Evolutionary conservation across 2,888 invertebrate genomes (phyloP).

Genomic region (Oxyteleia sp.): DNA sequence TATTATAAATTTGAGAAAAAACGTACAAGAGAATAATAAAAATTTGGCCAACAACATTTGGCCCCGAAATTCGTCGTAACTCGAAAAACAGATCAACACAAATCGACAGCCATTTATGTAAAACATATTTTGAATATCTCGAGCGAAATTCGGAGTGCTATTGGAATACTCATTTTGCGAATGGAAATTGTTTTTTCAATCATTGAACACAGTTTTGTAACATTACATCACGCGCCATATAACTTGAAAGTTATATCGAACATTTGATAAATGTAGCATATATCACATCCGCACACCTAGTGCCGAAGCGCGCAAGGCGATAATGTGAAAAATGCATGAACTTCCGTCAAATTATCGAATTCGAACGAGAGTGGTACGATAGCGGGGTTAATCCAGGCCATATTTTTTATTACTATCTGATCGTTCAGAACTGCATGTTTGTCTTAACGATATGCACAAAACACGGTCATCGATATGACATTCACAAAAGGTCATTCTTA

Average conservation of each 20-base stretch:
- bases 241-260: constrained; percentile 52
- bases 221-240: constrained; percentile 33
- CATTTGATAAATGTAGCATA: constrained; percentile 51
- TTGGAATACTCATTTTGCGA: constrained; percentile 32
- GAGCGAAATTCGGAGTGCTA: constrained; percentile 12
- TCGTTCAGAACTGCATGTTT: constrained; percentile 2
- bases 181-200: constrained; percentile 48
- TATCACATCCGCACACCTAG: constrained; percentile 34
- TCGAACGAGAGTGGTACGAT: constrained; percentile 36
- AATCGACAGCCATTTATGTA: constrained; percentile 22
- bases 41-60: not conserved
- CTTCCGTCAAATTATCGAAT: constrained; percentile 55
- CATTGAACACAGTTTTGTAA: constrained; percentile 46
- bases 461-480: no score
- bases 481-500: no score
- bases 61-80: not conserved
- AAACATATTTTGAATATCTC: constrained; percentile 21
- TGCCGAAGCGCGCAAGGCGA: constrained; percentile 39
- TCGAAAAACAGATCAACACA: constrained; percentile 3
- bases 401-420: constrained; percentile 53
- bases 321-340: constrained; percentile 64
- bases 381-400: constrained; percentile 52
- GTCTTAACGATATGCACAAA: not conserved
- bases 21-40: no score
- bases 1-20: no score